Conservation (phyloP, 2,113 vertebrate species). For the Muscicapa adusta region DNA sequence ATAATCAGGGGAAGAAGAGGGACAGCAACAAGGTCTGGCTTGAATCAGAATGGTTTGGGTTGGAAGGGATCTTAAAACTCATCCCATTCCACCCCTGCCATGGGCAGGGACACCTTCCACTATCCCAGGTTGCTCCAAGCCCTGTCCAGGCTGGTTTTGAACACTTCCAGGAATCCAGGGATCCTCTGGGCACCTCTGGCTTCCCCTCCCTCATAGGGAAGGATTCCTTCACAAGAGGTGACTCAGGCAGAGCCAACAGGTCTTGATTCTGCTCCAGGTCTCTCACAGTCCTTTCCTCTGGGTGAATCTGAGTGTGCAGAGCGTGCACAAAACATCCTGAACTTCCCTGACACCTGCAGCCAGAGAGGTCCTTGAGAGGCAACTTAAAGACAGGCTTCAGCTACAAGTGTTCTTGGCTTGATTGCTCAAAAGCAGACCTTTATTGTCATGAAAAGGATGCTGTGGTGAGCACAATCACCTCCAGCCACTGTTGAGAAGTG, state of each 20-base stretch:
- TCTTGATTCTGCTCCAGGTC: neutral
- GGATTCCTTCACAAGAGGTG: neutral
- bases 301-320: neutral
- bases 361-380: neutral
- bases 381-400: neutral
- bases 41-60: neutral
- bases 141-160: rapidly evolving
- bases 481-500: neutral
- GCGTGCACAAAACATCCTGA: neutral
- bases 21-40: neutral
- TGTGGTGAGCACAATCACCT: neutral
- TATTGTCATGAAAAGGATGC: neutral
- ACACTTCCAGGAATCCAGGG: neutral
- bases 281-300: neutral
- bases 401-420: neutral
- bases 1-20: neutral
- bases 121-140: rapidly evolving
- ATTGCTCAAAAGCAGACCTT: neutral
- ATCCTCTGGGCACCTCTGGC: neutral
- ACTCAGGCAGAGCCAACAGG: neutral
- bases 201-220: rapidly evolving
- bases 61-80: neutral
- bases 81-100: neutral
- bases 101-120: neutral
- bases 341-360: neutral